Conservation (phyloP, 2,113 vertebrate species). For the Myiopsitta monachus region DNA sequence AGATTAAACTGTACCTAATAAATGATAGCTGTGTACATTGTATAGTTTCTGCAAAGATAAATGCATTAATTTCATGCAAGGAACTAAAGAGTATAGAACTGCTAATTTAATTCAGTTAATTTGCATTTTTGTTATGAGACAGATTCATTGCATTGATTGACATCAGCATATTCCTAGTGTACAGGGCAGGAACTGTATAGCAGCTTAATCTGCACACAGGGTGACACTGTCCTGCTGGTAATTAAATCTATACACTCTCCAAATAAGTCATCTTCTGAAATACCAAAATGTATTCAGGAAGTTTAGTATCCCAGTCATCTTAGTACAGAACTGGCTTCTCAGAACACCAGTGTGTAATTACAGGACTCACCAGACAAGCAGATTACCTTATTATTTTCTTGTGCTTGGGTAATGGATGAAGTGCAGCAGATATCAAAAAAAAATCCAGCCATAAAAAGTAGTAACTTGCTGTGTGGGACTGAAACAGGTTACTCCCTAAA, state of each 20-base stretch:
- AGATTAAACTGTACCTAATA: background rate
- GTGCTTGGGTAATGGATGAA: background rate
- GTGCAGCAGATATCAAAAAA: background rate
- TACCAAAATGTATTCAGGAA: background rate
- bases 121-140: background rate
- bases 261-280: background rate
- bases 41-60: background rate
- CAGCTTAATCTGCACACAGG: background rate
- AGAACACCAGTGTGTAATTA: background rate
- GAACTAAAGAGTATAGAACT: background rate
- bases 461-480: background rate
- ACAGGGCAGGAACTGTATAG: background rate
- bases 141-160: background rate
- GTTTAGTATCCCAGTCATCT: background rate
- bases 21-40: background rate
- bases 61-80: background rate
- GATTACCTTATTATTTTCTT: background rate
- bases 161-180: background rate
- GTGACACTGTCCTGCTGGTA: background rate
- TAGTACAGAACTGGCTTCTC: background rate
- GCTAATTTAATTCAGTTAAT: slow-evolving; percentile 4
- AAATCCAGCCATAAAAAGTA: background rate
- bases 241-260: background rate
- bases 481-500: background rate
- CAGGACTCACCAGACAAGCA: background rate